Conservation (phyloP, 30 jellyfish, hydroid and myxozoan genomes). For the Rhopilema esculentum region DNA sequence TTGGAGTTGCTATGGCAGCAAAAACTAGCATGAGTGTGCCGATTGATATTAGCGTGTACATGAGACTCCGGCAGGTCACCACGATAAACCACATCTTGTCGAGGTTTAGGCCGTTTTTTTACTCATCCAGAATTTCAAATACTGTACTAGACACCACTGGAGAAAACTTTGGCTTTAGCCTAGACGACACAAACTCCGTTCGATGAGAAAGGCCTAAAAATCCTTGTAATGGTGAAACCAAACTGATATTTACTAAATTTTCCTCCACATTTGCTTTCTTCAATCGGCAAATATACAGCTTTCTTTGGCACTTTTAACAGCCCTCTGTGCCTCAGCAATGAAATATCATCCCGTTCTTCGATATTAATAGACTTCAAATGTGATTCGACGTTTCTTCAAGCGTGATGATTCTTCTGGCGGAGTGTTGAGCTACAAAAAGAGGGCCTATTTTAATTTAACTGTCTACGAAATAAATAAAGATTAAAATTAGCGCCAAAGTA, state of each 20-base stretch:
- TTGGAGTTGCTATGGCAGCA: constrained; percentile 89
- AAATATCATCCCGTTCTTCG: neutral
- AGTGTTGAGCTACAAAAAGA: neutral
- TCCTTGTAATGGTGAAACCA: too few species aligned
- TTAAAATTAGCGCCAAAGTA: neutral
- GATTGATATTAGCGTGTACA: constrained; percentile 79
- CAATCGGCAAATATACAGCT: too few species aligned
- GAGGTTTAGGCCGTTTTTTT: neutral
- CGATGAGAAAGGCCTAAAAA: too few species aligned
- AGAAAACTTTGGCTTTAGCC: too few species aligned
- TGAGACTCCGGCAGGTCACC: constrained; percentile 91
- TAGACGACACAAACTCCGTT: too few species aligned
- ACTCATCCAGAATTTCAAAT: neutral
- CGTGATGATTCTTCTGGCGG: neutral
- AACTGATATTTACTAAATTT: too few species aligned
- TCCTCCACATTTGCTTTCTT: too few species aligned
- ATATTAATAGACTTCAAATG: neutral
- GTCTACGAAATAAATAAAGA: neutral
- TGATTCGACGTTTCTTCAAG: neutral
- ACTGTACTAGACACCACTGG: too few species aligned
- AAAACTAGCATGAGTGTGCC: constrained; percentile 79
- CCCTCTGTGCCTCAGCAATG: too few species aligned
- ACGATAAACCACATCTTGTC: constrained; percentile 78
- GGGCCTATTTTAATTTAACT: neutral
- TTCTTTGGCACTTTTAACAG: too few species aligned